Base-by-base conservation (phyloP, 2,888 invertebrate species). In the Diarsia rubi region DNA sequence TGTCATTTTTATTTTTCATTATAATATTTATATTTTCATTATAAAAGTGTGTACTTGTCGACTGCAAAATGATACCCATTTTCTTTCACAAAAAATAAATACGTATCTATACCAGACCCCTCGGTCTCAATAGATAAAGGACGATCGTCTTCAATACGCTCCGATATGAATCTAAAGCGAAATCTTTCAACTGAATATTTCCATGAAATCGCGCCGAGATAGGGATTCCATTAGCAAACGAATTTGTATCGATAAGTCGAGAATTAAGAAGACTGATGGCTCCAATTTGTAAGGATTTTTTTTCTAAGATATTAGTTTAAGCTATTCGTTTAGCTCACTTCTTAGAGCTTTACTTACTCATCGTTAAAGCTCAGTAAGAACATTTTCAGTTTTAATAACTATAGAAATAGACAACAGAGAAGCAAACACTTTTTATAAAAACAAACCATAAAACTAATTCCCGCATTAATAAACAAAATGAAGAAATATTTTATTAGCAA, bases 151-250 rank as follows among this genome's bases (percentile, higher is more conserved):
- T 82, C 72, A 81, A 76, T 86, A 69, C 73, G 60, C 47, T 42
- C 31, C 47, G 78, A 87, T 86, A 85, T 85, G 82, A 85, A 86
- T 87, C 87, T 88, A 83, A 86, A 88, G 82, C 79, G 75, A 89
- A 90, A 90, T 90, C 89, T 88, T 85, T 82, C 80, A 73, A 85
- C 85, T 86, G 62, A 77, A 76, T 84, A 86, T 81, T 86, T 81
- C 73, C 71, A 76, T 78, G 73, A 85, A 89, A 89, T 90, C 83
- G 60, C 42, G 45, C n/a, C 42, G 65, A 69, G 79, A 66, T 84
- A 81, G 60, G 69, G 84, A 84, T 81, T 81, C 83, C 79, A 81
- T 87, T 82, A 84, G 71, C 72, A 73, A 72, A 74, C 60, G 73
- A 66, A 75, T 84, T 85, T 85, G 72, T 82, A 69, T 85, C 85